phyloP scores from a whole-genome alignment of 2,888 invertebrate species.

The Oxyteleia sp. region DNA sequence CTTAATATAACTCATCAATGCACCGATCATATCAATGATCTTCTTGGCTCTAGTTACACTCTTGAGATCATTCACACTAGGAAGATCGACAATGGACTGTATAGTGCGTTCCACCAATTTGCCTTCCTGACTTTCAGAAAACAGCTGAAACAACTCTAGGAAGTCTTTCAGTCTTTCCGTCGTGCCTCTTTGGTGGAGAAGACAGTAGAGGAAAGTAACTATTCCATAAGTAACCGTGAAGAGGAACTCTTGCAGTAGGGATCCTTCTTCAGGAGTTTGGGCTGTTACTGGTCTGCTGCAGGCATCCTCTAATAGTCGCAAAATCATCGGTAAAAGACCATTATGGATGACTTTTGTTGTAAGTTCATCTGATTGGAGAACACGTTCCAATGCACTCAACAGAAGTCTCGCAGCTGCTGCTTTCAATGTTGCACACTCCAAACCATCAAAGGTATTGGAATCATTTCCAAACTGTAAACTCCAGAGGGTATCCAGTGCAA shows the following conservation, averaged over 20 bases:
- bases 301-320: constrained; percentile 89
- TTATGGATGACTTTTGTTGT: constrained; percentile 89
- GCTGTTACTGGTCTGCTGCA: constrained; percentile 81
- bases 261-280: constrained; percentile 86
- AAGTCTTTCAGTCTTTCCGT: constrained; percentile 88
- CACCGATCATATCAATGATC: constrained; percentile 89
- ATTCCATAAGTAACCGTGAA: constrained; percentile 90
- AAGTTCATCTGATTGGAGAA: constrained; percentile 89
- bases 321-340: constrained; percentile 90
- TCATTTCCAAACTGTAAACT: constrained; percentile 89
- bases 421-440: constrained; percentile 88
- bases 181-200: constrained; percentile 88
- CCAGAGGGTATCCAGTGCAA: constrained; percentile 90
- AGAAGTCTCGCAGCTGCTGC: constrained; percentile 89
- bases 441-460: constrained; percentile 84
- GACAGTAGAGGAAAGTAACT: constrained; percentile 89
- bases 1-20: constrained; percentile 89
- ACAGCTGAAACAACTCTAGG: constrained; percentile 89
- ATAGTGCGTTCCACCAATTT: constrained; percentile 89
- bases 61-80: constrained; percentile 86
- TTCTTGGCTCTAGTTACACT: constrained; percentile 88
- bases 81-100: constrained; percentile 89
- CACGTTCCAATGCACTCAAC: constrained; percentile 89
- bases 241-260: constrained; percentile 89
- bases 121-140: constrained; percentile 89